phyloP scores from a whole-genome alignment of 2,888 invertebrate genomes.

The Chesias legatella region DNA sequence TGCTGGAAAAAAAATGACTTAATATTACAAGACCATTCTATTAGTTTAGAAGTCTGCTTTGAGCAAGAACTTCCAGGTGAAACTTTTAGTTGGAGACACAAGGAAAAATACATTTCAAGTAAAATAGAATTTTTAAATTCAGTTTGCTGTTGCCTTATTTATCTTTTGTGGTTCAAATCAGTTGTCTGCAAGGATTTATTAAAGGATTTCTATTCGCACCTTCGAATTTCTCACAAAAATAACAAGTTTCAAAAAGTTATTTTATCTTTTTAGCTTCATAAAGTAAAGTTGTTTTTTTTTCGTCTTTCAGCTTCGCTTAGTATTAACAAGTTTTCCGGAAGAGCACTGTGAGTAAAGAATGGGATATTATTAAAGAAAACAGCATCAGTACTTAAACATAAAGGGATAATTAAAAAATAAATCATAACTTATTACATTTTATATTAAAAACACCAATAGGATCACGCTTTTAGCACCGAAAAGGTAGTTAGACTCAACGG shows the following conservation, averaged over 20 bases:
- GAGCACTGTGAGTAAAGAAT: too few species aligned
- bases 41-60: slow-evolving; percentile 2
- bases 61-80: slow-evolving; percentile 19
- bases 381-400: too few species aligned
- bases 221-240: neutral
- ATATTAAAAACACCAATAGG: too few species aligned
- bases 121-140: slow-evolving; percentile 30
- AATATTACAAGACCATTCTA: slow-evolving; percentile 2
- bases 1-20: neutral
- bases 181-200: slow-evolving; percentile 16
- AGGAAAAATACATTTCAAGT: slow-evolving; percentile 22
- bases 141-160: slow-evolving; percentile 19
- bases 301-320: neutral
- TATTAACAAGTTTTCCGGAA: too few species aligned
- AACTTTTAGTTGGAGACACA: slow-evolving; percentile 20
- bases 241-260: neutral
- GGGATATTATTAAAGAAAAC: neutral
- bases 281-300: neutral
- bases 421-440: too few species aligned
- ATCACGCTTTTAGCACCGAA: too few species aligned
- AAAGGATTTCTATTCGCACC: slow-evolving; percentile 1
- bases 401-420: too few species aligned
- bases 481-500: too few species aligned
- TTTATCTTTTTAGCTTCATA: neutral
- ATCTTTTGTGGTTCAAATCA: slow-evolving; percentile 24